Evolutionary conservation across 2,113 vertebrate genomes (phyloP).

Genomic region (Forbesichthys papilliferus): DNA sequence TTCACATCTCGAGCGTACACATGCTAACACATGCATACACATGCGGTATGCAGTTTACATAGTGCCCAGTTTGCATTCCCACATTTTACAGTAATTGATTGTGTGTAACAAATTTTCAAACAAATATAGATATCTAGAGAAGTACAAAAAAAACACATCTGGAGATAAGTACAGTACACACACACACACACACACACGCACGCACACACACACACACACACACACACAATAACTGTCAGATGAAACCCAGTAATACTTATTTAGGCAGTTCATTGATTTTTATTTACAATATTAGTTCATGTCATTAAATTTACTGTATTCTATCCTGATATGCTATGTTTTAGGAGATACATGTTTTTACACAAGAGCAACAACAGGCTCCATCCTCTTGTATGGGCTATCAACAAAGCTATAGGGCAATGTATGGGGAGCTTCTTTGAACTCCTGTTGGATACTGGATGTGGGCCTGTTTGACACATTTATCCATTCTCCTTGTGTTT

Average conservation of each 20-base stretch:
- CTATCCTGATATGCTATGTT: no score
- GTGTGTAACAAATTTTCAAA: no score
- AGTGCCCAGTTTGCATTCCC: no score
- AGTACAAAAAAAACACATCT: not conserved
- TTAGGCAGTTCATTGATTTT: not conserved
- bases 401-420: slow-evolving; percentile 12
- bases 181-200: not conserved
- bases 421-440: not conserved
- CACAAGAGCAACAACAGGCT: no score
- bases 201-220: not conserved
- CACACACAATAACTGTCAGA: not conserved
- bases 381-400: slow-evolving; percentile 5
- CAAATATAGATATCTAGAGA: not conserved
- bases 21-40: no score
- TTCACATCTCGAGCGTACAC: no score
- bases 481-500: slow-evolving; percentile 4
- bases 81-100: no score
- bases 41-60: no score
- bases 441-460: slow-evolving; percentile 16
- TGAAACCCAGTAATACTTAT: not conserved
- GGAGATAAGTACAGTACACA: not conserved
- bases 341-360: no score
- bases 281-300: no score
- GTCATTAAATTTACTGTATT: no score
- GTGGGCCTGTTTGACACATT: slow-evolving; percentile 3